Evolutionary conservation across 1,140 invertebrate genomes (phyloP).

Genomic region (Scaptomyza pallida): DNA sequence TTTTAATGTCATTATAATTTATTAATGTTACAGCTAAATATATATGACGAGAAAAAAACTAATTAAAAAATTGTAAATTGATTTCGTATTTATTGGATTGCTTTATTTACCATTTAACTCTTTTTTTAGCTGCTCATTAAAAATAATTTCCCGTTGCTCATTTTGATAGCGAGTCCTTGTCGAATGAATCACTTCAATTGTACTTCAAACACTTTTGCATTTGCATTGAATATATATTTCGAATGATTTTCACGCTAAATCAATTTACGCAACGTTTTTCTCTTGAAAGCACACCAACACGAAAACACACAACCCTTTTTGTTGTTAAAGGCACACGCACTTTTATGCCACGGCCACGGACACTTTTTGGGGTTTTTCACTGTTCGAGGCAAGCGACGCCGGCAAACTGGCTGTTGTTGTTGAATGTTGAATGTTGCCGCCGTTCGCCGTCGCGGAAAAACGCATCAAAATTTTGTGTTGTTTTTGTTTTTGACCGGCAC

Average conservation of each 20-base stretch:
- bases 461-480: slow-evolving; percentile 69
- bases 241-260: slow-evolving; percentile 16
- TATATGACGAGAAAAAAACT: no score
- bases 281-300: slow-evolving; percentile 6
- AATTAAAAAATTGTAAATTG: not conserved
- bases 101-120: slow-evolving; percentile 31
- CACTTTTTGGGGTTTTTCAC: slow-evolving; percentile 48
- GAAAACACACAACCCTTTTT: slow-evolving; percentile 15
- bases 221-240: slow-evolving; percentile 18
- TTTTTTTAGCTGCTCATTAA: not conserved
- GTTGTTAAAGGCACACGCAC: slow-evolving; percentile 14
- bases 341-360: slow-evolving; percentile 3
- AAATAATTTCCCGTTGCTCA: slow-evolving; percentile 1
- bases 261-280: slow-evolving; percentile 38
- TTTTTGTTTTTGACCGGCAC: slow-evolving; percentile 66
- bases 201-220: slow-evolving; percentile 10
- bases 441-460: slow-evolving; percentile 64
- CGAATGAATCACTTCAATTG: slow-evolving; percentile 46
- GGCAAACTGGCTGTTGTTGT: slow-evolving; percentile 60
- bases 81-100: slow-evolving; percentile 20
- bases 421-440: slow-evolving; percentile 38
- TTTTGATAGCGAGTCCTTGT: slow-evolving; percentile 16
- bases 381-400: slow-evolving; percentile 63
- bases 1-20: slow-evolving; percentile 16
- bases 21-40: no score